phyloP scores from a whole-genome alignment of 2,888 invertebrate species.

The Podabrus alpinus region DNA sequence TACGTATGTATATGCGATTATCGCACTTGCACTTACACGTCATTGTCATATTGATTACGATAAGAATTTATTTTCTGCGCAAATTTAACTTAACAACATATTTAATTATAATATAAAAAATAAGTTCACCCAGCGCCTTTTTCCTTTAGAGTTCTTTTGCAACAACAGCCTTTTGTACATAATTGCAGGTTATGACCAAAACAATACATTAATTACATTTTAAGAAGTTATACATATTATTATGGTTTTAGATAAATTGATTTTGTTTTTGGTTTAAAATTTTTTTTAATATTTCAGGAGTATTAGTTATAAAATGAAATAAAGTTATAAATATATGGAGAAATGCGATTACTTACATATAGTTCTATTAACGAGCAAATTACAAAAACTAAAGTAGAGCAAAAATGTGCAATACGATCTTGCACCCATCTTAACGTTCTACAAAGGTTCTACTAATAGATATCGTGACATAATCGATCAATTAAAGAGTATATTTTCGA shows the following conservation, averaged over 20 bases:
- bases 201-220: too few species aligned
- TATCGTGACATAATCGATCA: neutral
- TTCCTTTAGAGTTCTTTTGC: too few species aligned
- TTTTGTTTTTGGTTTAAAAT: neutral
- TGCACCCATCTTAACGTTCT: neutral
- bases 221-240: too few species aligned
- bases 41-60: neutral
- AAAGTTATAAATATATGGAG: neutral
- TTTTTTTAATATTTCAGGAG: neutral
- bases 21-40: neutral
- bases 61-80: too few species aligned
- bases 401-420: neutral
- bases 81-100: too few species aligned
- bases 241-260: neutral
- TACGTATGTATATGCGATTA: too few species aligned
- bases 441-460: neutral
- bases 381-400: neutral
- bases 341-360: neutral
- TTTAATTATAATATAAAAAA: too few species aligned
- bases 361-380: neutral
- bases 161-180: too few species aligned
- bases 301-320: neutral
- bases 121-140: too few species aligned
- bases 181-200: too few species aligned
- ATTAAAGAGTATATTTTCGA: too few species aligned